Evolutionary conservation across 2,888 invertebrate species (phyloP).

Genomic region (Callyntrura sp.): DNA sequence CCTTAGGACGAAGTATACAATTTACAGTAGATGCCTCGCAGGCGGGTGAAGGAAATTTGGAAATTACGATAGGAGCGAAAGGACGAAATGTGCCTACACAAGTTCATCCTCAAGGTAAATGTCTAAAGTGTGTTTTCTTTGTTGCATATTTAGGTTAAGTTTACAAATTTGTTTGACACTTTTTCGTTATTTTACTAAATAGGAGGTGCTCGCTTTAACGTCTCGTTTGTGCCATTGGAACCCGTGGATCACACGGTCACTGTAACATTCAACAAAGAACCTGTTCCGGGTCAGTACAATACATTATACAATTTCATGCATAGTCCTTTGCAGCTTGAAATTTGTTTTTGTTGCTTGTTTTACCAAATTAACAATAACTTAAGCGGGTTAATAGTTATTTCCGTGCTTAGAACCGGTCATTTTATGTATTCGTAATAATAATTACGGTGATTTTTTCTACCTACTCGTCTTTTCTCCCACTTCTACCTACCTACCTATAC

Average conservation of each 20-base stretch:
- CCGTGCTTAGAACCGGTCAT: constrained; percentile 64
- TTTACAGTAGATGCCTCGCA: constrained; percentile 87
- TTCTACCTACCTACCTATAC: constrained; percentile 5
- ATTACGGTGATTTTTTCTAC: constrained; percentile 67
- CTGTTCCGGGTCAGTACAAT: constrained; percentile 86
- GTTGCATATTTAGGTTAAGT: constrained; percentile 2
- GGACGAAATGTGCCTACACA: constrained; percentile 98
- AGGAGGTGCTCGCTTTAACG: constrained; percentile 93
- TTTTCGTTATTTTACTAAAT: background rate
- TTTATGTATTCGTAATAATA: constrained; percentile 43
- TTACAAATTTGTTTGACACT: background rate
- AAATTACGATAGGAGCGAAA: constrained; percentile 97
- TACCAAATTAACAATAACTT: background rate
- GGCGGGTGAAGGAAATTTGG: constrained; percentile 85
- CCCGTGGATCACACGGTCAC: constrained; percentile 97
- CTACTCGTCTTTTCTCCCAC: background rate
- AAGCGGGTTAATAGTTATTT: constrained; percentile 59
- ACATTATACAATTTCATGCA: background rate
- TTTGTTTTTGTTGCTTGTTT: constrained; percentile 42
- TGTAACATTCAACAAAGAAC: constrained; percentile 98
- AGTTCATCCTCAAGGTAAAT: constrained; percentile 96
- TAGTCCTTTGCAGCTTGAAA: background rate
- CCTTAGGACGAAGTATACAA: constrained; percentile 96
- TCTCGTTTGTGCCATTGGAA: constrained; percentile 98
- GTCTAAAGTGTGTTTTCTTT: too few species aligned